Base-by-base conservation (phyloP, 2,888 invertebrate species). In the Cerastis leucographa region DNA sequence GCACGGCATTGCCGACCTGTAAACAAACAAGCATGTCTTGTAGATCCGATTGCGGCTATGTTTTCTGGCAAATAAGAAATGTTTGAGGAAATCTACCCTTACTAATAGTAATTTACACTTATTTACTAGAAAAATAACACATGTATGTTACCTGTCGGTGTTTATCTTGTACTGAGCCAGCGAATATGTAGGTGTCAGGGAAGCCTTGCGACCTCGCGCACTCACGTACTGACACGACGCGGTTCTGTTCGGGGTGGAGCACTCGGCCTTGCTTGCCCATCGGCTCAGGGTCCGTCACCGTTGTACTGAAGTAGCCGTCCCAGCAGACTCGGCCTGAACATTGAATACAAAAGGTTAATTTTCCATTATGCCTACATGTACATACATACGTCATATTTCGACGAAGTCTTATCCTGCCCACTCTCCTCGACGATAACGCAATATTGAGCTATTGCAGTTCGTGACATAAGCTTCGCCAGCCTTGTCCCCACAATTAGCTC, bases 191-290 rank as follows among this genome's bases (percentile, higher is more conserved):
- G 0, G 97, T 95, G 94, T 99, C 73, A 97, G 89, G 98, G 94
- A 99, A 99, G 80, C 98, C 99, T 94, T 99, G 99, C 40, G 98
- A 98, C 80, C 99, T 97, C 19, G 99, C 99, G 93, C 98, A 98
- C 93, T 99, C 99, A 19, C 98, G 94, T 19, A 99, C 98, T 80
- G 98, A 98, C n/a, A 99, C 98, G 0, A 99, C 98, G 77, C 99
- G 97, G 89, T 97, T 96, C 93, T 98, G 98, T 89, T 97, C 97
- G 6, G 99, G 98, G 94, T 99, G 99, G 84, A 99, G 95, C 71
- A 99, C 98, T 88, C 98, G 97, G 71, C 99, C 99, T 96, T 98
- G 98, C 97, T 99, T 99, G 83, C 98, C 98, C 98, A 99, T 98
- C 2, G 99, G 99, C 93, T 99, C 98, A 35, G 99, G 98, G 95